Evolutionary conservation across 1,140 invertebrate species (phyloP).

Genomic region (Arctopsyche grandis): DNA sequence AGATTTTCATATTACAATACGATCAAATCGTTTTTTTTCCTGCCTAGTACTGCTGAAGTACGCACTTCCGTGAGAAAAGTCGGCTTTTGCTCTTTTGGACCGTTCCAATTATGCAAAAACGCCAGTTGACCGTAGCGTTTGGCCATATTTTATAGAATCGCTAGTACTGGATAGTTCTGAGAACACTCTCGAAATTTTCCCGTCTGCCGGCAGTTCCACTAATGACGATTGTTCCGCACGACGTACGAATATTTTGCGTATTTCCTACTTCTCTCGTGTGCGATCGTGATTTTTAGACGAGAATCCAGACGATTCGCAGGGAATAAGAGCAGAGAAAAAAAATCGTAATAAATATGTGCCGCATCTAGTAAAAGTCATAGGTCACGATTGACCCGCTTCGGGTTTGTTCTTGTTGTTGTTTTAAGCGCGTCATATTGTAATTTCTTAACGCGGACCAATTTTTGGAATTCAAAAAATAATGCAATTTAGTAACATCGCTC

Average conservation of each 20-base stretch:
- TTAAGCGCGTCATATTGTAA: no score
- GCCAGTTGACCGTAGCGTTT: not conserved
- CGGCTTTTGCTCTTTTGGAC: not conserved
- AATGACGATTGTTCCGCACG: slow-evolving; percentile 2
- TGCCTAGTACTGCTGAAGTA: not conserved
- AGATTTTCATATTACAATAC: no score
- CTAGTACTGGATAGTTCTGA: not conserved
- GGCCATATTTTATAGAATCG: not conserved
- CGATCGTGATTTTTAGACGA: not conserved
- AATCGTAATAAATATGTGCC: no score
- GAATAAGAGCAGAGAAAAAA: no score
- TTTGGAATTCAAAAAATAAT: no score
- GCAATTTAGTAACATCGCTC: no score
- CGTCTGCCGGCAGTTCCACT: no score
- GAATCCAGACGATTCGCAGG: not conserved
- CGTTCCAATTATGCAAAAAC: not conserved
- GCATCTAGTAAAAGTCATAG: no score
- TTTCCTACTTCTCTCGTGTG: not conserved
- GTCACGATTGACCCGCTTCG: no score
- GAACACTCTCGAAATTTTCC: not conserved
- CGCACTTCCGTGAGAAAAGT: slow-evolving; percentile 2
- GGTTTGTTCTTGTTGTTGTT: no score
- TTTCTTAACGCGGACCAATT: no score
- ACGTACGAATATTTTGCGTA: not conserved
- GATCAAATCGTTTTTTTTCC: no score